Conservation (phyloP, 1,140 invertebrate genomes). For the Drosophila mojavensis region DNA sequence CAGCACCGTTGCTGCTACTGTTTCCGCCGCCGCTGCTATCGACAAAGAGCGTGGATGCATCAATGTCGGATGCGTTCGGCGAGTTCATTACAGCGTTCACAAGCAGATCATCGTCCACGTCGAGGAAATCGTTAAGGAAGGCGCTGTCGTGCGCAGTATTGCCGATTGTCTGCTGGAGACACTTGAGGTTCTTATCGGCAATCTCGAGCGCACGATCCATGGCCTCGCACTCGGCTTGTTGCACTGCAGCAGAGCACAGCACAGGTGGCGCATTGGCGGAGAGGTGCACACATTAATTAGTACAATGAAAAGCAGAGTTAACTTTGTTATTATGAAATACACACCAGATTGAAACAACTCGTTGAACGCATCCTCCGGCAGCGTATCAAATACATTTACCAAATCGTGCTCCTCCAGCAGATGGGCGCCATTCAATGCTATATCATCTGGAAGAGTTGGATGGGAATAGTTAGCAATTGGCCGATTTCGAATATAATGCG, state of each 20-base stretch:
- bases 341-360: constrained; percentile 90
- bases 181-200: constrained; percentile 91
- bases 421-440: constrained; percentile 85
- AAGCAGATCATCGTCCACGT: constrained; percentile 74
- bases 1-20: constrained; percentile 56
- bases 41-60: constrained; percentile 71
- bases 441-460: constrained; percentile 68
- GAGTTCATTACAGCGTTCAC: constrained; percentile 73
- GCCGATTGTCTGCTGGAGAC: constrained; percentile 89
- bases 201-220: constrained; percentile 92
- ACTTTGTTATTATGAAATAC: constrained; percentile 69
- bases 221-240: constrained; percentile 92
- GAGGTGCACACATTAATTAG: constrained; percentile 72
- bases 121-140: constrained; percentile 78
- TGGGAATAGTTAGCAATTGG: constrained; percentile 2
- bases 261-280: constrained; percentile 38
- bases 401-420: constrained; percentile 93
- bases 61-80: constrained; percentile 74
- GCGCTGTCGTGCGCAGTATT: constrained; percentile 85
- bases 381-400: constrained; percentile 94
- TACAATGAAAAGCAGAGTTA: constrained; percentile 69
- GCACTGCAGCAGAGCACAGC: constrained; percentile 85
- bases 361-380: constrained; percentile 95
- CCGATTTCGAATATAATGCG: not conserved
- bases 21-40: constrained; percentile 64